Conservation (phyloP, 2,797 vertebrate species). For the Myripristis murdjan region DNA sequence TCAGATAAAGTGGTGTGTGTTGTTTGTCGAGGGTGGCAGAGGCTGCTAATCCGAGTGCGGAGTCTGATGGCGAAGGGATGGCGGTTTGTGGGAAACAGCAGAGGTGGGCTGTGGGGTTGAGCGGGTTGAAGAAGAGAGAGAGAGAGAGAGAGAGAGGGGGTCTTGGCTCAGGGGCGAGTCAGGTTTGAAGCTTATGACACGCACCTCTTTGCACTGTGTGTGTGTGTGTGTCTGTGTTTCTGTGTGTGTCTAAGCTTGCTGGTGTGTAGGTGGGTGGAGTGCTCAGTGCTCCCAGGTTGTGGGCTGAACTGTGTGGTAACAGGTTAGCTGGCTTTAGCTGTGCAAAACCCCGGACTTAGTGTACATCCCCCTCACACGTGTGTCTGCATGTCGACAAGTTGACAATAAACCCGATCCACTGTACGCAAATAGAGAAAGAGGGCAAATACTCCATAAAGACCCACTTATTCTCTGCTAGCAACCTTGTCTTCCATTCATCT, state of each 20-base stretch:
- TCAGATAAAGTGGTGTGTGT: constrained; percentile 18
- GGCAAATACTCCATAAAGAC: constrained; percentile 44
- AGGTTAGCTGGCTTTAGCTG: constrained; percentile 76
- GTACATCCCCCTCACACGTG: constrained; percentile 56
- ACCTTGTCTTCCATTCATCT: constrained; percentile 53
- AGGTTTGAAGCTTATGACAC: constrained; percentile 41
- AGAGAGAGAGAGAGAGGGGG: constrained; percentile 44
- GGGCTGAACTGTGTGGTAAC: constrained; percentile 81
- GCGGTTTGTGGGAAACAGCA: constrained; percentile 20
- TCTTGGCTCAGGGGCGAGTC: constrained; percentile 37
- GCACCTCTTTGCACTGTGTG: constrained; percentile 35
- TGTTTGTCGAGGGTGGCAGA: constrained; percentile 64
- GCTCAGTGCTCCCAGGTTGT: constrained; percentile 75
- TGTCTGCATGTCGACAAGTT: constrained; percentile 28
- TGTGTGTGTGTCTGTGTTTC: constrained; percentile 53
- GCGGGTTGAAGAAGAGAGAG: constrained; percentile 42
- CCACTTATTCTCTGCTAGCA: constrained; percentile 48
- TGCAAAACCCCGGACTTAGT: constrained; percentile 55
- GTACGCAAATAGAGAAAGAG: constrained; percentile 37
- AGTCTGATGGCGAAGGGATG: constrained; percentile 18
- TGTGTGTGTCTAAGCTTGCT: constrained; percentile 61
- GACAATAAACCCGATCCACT: constrained; percentile 24
- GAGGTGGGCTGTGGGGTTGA: too few relatives aligned
- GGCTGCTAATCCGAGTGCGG: constrained; percentile 56
- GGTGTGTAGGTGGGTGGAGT: constrained; percentile 70